Evolutionary conservation across 2,797 vertebrate species (phyloP).

Genomic region (Argya squamiceps): DNA sequence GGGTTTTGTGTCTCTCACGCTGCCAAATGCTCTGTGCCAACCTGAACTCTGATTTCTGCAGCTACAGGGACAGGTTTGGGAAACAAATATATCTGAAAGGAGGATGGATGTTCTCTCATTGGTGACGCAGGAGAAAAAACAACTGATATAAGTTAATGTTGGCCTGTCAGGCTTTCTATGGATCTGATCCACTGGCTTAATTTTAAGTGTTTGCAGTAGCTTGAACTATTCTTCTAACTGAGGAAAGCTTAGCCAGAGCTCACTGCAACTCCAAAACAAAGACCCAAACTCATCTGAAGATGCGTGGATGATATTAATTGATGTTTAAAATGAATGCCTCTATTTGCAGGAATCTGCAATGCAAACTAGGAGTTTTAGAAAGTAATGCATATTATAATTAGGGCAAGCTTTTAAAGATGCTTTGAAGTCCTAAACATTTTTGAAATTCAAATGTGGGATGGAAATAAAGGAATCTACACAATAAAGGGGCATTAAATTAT

Average conservation of each 20-base stretch:
- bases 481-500: slow-evolving; percentile 83
- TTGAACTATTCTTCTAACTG: background rate
- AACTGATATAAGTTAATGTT: background rate
- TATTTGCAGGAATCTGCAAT: slow-evolving; percentile 91
- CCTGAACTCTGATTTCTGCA: background rate
- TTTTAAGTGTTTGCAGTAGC: background rate
- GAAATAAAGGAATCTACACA: slow-evolving; percentile 87
- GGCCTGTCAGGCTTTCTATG: background rate
- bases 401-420: slow-evolving; percentile 87
- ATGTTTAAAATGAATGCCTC: slow-evolving; percentile 71
- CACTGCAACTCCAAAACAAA: slow-evolving; percentile 44
- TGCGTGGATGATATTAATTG: slow-evolving; percentile 72
- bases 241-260: slow-evolving; percentile 26
- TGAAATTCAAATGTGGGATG: slow-evolving; percentile 94
- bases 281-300: slow-evolving; percentile 59
- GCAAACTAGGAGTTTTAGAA: slow-evolving; percentile 89
- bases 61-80: background rate
- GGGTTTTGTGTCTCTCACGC: background rate
- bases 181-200: background rate
- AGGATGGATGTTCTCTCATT: background rate
- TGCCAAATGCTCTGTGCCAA: background rate
- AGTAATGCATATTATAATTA: slow-evolving; percentile 82
- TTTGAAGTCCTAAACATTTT: slow-evolving; percentile 95
- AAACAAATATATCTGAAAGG: background rate
- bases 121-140: background rate